A percentile compares a stretch with the other conserved stretches of the same genome.
Evolutionary conservation across 2,113 vertebrate genomes (phyloP).

Genomic region (Paracanthobrama guichenoti): DNA sequence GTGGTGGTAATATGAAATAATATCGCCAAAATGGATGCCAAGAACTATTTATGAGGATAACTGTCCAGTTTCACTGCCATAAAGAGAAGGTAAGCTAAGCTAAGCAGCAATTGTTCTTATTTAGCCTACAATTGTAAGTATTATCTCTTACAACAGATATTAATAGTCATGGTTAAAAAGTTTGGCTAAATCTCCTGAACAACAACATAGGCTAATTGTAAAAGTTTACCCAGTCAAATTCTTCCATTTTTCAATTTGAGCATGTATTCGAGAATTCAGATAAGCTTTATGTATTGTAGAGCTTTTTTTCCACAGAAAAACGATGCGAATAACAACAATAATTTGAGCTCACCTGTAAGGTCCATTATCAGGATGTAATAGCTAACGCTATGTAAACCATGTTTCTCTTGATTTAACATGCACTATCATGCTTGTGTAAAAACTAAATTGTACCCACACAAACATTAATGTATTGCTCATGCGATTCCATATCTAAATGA

Average conservation of each 20-base stretch:
- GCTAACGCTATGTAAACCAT: neutral
- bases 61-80: neutral
- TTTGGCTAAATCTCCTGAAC: neutral
- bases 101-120: neutral
- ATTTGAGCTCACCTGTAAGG: neutral
- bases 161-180: neutral
- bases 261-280: neutral
- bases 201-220: neutral
- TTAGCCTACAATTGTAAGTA: neutral
- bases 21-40: neutral
- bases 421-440: neutral
- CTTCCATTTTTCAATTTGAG: neutral
- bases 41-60: neutral
- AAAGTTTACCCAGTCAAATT: neutral
- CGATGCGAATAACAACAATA: neutral
- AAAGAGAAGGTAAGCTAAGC: slow-evolving; percentile 15
- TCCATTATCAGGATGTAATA: neutral
- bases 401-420: slow-evolving; percentile 1
- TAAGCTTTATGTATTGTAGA: neutral
- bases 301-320: neutral
- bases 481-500: neutral
- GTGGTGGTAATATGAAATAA: neutral
- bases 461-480: slow-evolving; percentile 11
- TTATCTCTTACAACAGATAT: neutral
- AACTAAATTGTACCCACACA: neutral